These are phyloP conservation scores for Rousettus leschenaultii DNA, from an alignment of 2,113 vertebrate species.

Conservation along the genomic window DNA sequence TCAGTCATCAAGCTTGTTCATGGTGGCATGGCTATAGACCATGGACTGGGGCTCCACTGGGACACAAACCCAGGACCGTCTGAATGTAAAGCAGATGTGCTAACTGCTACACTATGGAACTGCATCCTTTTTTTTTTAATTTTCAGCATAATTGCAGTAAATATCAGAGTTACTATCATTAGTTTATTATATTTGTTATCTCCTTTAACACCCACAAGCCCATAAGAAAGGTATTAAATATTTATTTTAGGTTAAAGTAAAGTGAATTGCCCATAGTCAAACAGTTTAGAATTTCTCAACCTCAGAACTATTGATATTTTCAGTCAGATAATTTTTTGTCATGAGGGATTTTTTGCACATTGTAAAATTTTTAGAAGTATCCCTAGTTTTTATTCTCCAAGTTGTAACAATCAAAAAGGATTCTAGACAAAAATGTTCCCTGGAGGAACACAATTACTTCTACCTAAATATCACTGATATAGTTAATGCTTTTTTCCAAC, in stretches of 20 bases:
- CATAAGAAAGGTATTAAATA: neutral
- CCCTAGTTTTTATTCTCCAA: neutral
- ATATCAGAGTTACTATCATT: neutral
- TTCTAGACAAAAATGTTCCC: neutral
- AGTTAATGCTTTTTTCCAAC: neutral
- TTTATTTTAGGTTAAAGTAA: neutral
- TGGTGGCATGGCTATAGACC: too few species aligned
- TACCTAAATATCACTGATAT: neutral
- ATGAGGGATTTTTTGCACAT: neutral
- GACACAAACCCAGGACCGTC: too few species aligned
- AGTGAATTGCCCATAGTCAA: neutral
- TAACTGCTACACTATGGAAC: too few species aligned
- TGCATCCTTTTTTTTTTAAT: neutral
- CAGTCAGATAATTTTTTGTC: neutral
- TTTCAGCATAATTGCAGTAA: neutral
- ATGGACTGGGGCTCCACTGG: too few species aligned
- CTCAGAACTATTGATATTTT: neutral
- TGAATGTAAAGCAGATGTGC: too few species aligned
- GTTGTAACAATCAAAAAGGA: neutral
- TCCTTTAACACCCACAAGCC: neutral
- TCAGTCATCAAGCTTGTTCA: too few species aligned
- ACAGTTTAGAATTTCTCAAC: neutral
- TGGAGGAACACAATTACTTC: neutral
- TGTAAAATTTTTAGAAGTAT: neutral
- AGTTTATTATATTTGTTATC: neutral